A percentile compares a stretch with the other conserved stretches of the same genome.
These are phyloP conservation scores for Anoplolepis gracilipes DNA, from an alignment of 1,140 invertebrate species.

Conservation along the genomic window DNA sequence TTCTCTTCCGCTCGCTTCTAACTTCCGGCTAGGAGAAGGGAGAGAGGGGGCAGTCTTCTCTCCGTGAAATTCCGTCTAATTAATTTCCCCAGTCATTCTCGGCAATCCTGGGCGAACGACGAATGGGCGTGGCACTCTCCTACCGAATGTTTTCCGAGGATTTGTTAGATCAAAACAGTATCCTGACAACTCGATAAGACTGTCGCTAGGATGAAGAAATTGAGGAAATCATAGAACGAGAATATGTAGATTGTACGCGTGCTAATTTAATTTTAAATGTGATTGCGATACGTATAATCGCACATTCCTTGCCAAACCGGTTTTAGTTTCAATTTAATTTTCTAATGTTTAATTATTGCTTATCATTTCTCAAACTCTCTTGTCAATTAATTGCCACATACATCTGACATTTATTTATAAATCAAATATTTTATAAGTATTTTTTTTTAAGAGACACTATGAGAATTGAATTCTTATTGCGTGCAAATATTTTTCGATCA, in stretches of 20 bases:
- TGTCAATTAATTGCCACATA: background rate
- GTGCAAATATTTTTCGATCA: background rate
- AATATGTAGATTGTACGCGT: too few relatives aligned
- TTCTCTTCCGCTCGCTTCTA: conserved; percentile 38
- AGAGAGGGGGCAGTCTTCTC: conserved; percentile 33
- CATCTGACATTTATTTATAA: background rate
- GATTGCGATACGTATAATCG: conserved; percentile 43
- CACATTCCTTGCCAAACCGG: conserved; percentile 23
- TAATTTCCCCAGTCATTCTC: conserved; percentile 78
- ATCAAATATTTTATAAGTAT: background rate
- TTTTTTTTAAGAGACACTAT: background rate
- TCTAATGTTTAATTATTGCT: conserved; percentile 16
- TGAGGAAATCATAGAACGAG: conserved; percentile 25
- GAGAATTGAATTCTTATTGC: background rate
- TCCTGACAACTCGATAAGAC: background rate
- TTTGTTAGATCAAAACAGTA: conserved; percentile 56
- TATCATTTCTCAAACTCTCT: background rate
- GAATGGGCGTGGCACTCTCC: conserved; percentile 78
- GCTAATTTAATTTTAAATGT: conserved; percentile 36
- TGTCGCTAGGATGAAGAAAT: conserved; percentile 1
- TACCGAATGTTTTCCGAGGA: conserved; percentile 57
- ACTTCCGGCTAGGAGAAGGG: conserved; percentile 40
- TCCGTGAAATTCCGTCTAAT: conserved; percentile 77
- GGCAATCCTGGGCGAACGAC: conserved; percentile 77
- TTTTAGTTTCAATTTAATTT: conserved; percentile 7